Base-by-base conservation (phyloP, 2,113 vertebrate genomes). In the Epinephelus cyanopodus region DNA sequence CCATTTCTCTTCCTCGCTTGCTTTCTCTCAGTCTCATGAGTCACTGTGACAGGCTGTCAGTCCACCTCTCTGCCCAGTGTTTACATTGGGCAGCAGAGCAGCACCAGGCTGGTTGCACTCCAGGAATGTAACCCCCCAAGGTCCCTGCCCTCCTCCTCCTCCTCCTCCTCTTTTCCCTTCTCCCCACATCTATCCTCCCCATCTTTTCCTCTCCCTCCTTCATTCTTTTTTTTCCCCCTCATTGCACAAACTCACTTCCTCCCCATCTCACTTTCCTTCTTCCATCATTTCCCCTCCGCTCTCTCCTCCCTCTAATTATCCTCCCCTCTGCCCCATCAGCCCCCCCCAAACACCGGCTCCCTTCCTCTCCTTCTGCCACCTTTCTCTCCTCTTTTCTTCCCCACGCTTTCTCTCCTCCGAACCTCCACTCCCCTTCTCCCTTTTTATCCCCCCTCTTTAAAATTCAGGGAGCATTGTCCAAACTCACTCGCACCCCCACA, bases 41-140 rank as follows among this genome's bases (percentile, higher is more conserved):
- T 77, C 84, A 50, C 81, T 65, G 68, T 90, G 92, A 90, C 91
- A 81, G 81, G 68, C 79, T 74, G 89, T 90, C 90, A 87, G 74
- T 90, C 81, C 63, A 83, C 58, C 60, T 87, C 84, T 84, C 72
- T 67, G 78, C 81, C 56, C 69, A 53, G 81, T 94, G 91, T 93
- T 93, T 94, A 92, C 89, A 88, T 90, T 93, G 83, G 73, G 79
- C 88, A 92, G 84, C 89, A 81, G 85, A 89, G 89, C 86, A 86
- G 81, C 85, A 84, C 56, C 88, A 84, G 85, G 87, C 79, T 88
- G 90, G 80, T 85, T 94, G 84, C 89, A 90, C 91, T 91, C 81
- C 85, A 92, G 93, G 92, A 94, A 93, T 94, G 91, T 86, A 90
- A 87, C 79, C 89, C 89, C 90, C 84, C 19, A 58, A 67, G 85